phyloP scores from a whole-genome alignment of 2,888 invertebrate genomes.

The Scaeva pyrastri region DNA sequence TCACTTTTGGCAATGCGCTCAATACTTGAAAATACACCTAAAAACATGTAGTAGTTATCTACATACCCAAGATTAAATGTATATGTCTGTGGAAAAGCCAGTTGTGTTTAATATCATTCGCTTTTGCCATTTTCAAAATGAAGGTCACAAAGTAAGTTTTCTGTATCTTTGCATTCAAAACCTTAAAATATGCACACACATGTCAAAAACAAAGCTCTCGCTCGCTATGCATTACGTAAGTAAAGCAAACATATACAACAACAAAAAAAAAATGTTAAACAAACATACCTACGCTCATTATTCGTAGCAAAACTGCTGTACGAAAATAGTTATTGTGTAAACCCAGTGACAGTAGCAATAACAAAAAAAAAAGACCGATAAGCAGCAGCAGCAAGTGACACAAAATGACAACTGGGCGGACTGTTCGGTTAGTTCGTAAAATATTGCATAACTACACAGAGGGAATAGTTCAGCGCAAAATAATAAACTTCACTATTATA shows the following conservation, averaged over 20 bases:
- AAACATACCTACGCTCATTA: slow-evolving; percentile 40
- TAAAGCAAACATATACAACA: slow-evolving; percentile 1
- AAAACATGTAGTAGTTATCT: not conserved
- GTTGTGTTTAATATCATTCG: slow-evolving; percentile 47
- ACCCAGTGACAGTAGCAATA: slow-evolving; percentile 20
- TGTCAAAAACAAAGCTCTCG: slow-evolving; percentile 17
- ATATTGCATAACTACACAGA: slow-evolving; percentile 65
- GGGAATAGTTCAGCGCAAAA: slow-evolving; percentile 48
- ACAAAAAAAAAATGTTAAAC: slow-evolving; percentile 8
- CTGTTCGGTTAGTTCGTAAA: slow-evolving; percentile 43
- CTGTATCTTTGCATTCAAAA: slow-evolving; percentile 15
- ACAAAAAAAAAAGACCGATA: slow-evolving; percentile 47
- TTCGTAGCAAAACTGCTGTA: slow-evolving; percentile 39
- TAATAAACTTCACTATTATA: not conserved
- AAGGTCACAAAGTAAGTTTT: slow-evolving; percentile 60
- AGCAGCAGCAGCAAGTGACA: slow-evolving; percentile 54
- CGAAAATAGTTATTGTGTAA: slow-evolving; percentile 23
- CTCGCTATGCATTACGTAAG: slow-evolving; percentile 9
- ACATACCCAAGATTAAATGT: not conserved
- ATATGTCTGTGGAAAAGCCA: not conserved
- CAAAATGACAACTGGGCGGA: slow-evolving; percentile 53
- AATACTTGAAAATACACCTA: slow-evolving; percentile 1
- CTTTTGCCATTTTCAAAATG: slow-evolving; percentile 51
- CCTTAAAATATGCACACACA: slow-evolving; percentile 38
- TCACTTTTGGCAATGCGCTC: slow-evolving; percentile 42